phyloP scores from a whole-genome alignment of 2,113 vertebrate genomes.

The Tenrec ecaudatus region DNA sequence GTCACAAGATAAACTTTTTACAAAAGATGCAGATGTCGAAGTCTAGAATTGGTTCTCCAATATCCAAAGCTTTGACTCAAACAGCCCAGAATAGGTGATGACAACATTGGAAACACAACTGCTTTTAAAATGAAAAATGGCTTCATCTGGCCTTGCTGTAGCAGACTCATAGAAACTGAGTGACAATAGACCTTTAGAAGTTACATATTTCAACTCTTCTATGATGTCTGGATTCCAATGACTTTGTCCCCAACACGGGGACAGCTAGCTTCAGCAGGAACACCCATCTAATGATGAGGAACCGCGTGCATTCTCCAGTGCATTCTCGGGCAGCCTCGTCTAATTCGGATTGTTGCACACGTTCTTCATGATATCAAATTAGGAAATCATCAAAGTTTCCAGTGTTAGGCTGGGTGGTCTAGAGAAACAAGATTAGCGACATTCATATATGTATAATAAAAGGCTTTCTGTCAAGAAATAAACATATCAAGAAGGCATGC shows the following conservation, averaged over 20 bases:
- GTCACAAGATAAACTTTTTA: constrained; percentile 22
- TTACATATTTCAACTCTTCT: background rate
- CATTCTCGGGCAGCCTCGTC: background rate
- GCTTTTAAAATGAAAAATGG: constrained; percentile 37
- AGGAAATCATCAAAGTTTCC: constrained; percentile 17
- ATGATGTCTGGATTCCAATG: constrained; percentile 27
- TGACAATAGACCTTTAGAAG: background rate
- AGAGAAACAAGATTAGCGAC: constrained; percentile 27
- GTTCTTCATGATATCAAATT: constrained; percentile 27
- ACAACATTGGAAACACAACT: constrained; percentile 28
- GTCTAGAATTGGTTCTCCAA: constrained; percentile 44
- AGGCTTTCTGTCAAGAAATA: too few species aligned
- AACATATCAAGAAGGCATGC: too few species aligned
- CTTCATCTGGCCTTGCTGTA: background rate
- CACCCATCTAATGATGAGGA: background rate
- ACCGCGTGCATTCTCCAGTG: constrained; percentile 24
- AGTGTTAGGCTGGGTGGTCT: too few species aligned
- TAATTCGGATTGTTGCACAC: background rate
- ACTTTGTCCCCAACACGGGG: constrained; percentile 28
- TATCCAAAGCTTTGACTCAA: constrained; percentile 41
- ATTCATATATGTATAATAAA: background rate
- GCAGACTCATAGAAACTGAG: background rate
- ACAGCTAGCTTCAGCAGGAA: background rate
- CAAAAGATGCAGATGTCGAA: constrained; percentile 2
- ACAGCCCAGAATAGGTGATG: constrained; percentile 39